Evolutionary conservation across 2,797 vertebrate genomes (phyloP), one percentile per base, ranked within the genome.

Genomic region (Poecile montanus): DNA sequence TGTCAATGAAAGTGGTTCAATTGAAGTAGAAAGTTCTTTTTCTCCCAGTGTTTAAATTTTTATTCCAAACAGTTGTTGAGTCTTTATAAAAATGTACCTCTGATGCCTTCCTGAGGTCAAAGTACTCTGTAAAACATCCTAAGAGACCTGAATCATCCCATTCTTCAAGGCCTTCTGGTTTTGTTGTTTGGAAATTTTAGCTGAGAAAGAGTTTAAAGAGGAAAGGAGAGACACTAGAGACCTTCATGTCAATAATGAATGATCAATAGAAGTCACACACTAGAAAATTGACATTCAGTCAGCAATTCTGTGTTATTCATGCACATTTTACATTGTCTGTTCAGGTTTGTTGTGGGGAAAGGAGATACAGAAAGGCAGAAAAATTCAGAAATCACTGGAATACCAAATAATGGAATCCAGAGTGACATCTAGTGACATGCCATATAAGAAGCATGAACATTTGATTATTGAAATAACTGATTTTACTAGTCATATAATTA

Each of bases 181-280:
- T 89, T 91, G 95, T 96, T 94, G 71, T 89, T 97, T 97, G 95
- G 95, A 98, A 97, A 97, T 97, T 98, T 98, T 97, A 98, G 97
- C 98, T 97, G 97, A 98, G 97, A 97, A 97, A 84, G 96, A 97
- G 95, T 94, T 97, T 97, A 97, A 97, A 96, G 96, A 97, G 94
- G 97, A 97, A 98, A 97, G 96, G 96, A 96, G 93, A 97, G 96
- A 96, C 95, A 36, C 97, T 91, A 61, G 97, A 97, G 98, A 98
- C 97, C 97, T 98, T 98, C 96, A 97, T 98, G 98, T 98, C 98
- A 98, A 98, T 98, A 98, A 97, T 94, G 97, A 98, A 97, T 97
- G 97, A 98, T 98, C 98, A 98, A 98, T 98, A 98, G 97, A 97
- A 98, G 98, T 97, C 96, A 97, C 96, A 98, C 94, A 74, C 96